Conservation (phyloP, 2,797 vertebrate genomes). For the Cossypha polioptera region DNA sequence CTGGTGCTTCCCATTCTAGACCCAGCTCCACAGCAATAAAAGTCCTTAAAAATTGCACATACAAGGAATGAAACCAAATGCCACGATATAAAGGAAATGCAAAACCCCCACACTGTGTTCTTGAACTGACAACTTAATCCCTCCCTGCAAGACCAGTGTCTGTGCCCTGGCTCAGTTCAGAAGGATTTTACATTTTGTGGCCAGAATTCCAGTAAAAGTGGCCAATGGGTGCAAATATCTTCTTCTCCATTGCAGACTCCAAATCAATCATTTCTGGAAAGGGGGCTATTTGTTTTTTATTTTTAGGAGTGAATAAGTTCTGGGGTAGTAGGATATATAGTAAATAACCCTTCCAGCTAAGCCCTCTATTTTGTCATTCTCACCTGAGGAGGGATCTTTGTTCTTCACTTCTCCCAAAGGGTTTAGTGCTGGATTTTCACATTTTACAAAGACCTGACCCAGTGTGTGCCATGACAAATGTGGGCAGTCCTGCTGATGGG, state of each 20-base stretch:
- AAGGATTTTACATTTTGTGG: slow-evolving; percentile 1
- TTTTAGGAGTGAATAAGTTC: background rate
- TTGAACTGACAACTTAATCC: slow-evolving; percentile 35
- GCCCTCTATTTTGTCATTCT: background rate
- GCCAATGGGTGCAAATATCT: background rate
- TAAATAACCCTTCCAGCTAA: background rate
- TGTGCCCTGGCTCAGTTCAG: background rate
- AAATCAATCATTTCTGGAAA: background rate
- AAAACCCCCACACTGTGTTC: background rate
- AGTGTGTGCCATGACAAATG: background rate
- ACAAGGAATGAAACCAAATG: background rate
- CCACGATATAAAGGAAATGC: background rate
- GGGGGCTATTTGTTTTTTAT: background rate
- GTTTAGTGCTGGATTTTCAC: background rate
- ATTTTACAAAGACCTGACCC: background rate
- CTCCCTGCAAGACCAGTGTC: background rate
- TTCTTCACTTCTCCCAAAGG: background rate
- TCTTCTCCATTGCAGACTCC: background rate
- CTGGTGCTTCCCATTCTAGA: background rate
- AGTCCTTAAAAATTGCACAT: slow-evolving; percentile 1
- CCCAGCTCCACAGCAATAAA: background rate
- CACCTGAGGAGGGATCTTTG: background rate
- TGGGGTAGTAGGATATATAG: background rate
- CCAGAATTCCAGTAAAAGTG: slow-evolving; percentile 29
- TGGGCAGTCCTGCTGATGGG: background rate